Conservation (phyloP, 2,888 invertebrate genomes). For the Anorthoa munda region DNA sequence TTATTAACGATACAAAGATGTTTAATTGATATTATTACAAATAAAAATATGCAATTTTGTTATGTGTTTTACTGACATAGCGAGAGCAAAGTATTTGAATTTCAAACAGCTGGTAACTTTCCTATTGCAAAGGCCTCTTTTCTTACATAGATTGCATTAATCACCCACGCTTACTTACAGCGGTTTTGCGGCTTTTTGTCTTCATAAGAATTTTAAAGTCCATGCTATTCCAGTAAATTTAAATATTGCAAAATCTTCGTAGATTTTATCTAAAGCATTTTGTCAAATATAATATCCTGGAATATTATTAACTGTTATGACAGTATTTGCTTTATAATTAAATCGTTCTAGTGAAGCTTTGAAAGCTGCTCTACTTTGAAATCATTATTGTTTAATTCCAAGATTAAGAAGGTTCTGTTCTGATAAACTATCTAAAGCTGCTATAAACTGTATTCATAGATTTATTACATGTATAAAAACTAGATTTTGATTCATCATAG, state of each 20-base stretch:
- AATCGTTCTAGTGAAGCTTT: too few relatives aligned
- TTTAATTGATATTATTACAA: slow-evolving; percentile 61
- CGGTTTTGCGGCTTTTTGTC: too few relatives aligned
- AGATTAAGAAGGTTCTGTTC: background rate
- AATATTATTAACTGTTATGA: too few relatives aligned
- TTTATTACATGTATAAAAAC: background rate
- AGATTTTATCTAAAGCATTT: too few relatives aligned
- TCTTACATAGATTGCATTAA: too few relatives aligned
- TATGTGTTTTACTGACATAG: slow-evolving; percentile 18
- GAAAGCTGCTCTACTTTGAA: background rate
- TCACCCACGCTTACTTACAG: too few relatives aligned
- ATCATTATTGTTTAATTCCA: background rate
- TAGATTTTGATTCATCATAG: background rate
- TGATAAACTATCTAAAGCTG: background rate
- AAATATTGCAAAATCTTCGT: too few relatives aligned
- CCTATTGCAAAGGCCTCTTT: too few relatives aligned
- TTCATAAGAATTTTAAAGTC: background rate
- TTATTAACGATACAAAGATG: slow-evolving; percentile 56
- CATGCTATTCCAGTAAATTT: too few relatives aligned
- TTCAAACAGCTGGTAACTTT: too few relatives aligned
- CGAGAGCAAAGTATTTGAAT: background rate
- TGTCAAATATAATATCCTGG: too few relatives aligned
- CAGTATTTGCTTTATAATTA: too few relatives aligned
- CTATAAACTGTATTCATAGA: background rate
- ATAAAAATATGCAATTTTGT: slow-evolving; percentile 64